A percentile compares a stretch with the other conserved stretches of the same genome.
phyloP scores from a whole-genome alignment of 2,113 vertebrate species.

The Tragelaphus imberbis region DNA sequence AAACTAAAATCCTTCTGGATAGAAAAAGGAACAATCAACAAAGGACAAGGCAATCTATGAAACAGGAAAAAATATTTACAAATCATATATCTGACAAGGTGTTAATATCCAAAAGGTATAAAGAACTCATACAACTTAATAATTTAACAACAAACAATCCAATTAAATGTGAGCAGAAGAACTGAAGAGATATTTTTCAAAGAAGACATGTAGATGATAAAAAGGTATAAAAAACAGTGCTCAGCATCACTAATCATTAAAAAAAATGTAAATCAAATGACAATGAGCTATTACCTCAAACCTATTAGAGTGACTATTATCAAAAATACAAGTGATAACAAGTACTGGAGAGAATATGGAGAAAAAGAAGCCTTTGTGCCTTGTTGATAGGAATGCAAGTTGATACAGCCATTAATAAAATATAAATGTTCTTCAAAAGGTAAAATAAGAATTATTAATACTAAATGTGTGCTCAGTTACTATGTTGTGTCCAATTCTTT shows the following conservation, averaged over 20 bases:
- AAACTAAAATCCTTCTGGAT: not conserved
- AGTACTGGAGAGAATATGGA: not conserved
- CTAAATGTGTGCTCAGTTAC: too few relatives aligned
- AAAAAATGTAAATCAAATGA: not conserved
- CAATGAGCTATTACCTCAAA: not conserved
- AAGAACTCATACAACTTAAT: not conserved
- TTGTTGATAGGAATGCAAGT: not conserved
- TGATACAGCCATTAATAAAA: not conserved
- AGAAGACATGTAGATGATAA: not conserved
- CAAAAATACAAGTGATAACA: not conserved
- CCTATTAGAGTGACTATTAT: not conserved
- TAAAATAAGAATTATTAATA: not conserved
- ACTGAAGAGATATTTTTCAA: not conserved
- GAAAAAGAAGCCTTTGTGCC: not conserved
- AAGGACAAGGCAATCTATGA: not conserved
- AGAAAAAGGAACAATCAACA: not conserved
- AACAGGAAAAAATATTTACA: not conserved
- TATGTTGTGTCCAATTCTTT: too few relatives aligned
- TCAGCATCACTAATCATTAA: not conserved
- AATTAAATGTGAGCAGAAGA: not conserved
- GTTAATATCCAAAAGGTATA: not conserved
- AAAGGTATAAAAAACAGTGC: not conserved
- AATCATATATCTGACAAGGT: not conserved
- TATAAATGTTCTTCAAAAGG: not conserved
- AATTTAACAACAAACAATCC: not conserved